These are phyloP conservation scores for Rhinolophus ferrumequinum DNA, from an alignment of 2,113 vertebrate species.

Conservation along the genomic window DNA sequence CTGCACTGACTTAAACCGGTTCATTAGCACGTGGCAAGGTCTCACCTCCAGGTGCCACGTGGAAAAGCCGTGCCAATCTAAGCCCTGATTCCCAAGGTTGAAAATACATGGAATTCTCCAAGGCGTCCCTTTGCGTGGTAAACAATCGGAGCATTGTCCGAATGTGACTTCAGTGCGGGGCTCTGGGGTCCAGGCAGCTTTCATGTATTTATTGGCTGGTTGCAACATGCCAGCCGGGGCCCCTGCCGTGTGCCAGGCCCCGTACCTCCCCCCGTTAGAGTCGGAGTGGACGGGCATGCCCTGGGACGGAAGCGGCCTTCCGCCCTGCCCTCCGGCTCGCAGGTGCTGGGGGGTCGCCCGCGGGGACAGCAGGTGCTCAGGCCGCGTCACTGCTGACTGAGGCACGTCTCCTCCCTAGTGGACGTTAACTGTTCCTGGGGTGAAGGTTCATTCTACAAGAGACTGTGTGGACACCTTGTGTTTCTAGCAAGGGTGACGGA, in stretches of 20 bases:
- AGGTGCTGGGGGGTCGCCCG: accelerated
- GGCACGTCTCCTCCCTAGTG: not conserved
- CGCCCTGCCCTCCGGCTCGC: accelerated
- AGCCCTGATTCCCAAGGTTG: not conserved
- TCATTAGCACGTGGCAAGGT: accelerated
- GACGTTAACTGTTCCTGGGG: not conserved
- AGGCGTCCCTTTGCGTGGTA: too few relatives aligned
- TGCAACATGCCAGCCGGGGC: accelerated
- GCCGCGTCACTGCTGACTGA: accelerated
- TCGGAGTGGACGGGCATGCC: not conserved
- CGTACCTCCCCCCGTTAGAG: accelerated
- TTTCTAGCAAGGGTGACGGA: not conserved
- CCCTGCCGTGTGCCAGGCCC: not conserved
- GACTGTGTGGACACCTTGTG: not conserved
- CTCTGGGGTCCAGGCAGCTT: not conserved
- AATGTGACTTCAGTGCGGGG: accelerated
- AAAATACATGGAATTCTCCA: not conserved
- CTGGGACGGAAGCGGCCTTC: not conserved
- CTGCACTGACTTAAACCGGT: not conserved
- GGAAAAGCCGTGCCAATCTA: accelerated
- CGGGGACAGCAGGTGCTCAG: too few relatives aligned
- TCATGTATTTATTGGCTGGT: accelerated
- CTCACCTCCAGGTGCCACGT: not conserved
- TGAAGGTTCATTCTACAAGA: not conserved
- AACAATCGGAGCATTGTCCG: accelerated